Evolutionary conservation across 2,797 vertebrate species (phyloP).

Genomic region (Sarcophilus harrisii): DNA sequence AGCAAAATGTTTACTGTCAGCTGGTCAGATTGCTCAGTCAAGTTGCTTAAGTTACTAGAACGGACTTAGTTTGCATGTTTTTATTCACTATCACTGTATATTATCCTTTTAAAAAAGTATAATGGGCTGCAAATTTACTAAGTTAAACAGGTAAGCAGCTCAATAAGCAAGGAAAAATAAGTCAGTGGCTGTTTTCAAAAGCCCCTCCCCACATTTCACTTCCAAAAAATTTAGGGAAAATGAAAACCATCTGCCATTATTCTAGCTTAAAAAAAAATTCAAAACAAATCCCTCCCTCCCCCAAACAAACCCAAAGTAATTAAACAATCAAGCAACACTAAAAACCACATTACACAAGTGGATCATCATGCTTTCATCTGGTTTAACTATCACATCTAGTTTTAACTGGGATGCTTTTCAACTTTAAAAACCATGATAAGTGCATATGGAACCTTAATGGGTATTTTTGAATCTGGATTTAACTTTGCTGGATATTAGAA

Average conservation of each 20-base stretch:
- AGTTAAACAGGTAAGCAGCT: conserved; percentile 67
- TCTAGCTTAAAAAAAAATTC: conserved; percentile 87
- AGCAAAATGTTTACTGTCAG: conserved; percentile 78
- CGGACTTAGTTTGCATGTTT: conserved; percentile 66
- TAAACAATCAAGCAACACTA: conserved; percentile 88
- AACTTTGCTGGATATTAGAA: conserved; percentile 85
- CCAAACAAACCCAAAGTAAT: conserved; percentile 83
- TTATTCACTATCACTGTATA: conserved; percentile 70
- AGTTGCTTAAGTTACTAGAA: conserved; percentile 73
- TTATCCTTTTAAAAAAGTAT: conserved; percentile 75
- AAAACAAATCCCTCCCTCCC: conserved; percentile 76
- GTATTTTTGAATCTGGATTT: conserved; percentile 83
- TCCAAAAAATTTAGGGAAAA: conserved; percentile 80
- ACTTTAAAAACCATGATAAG: conserved; percentile 86
- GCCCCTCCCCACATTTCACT: conserved; percentile 77
- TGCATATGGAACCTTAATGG: conserved; percentile 84
- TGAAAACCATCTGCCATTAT: conserved; percentile 83
- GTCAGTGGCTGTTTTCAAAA: conserved; percentile 80
- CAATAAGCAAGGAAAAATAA: conserved; percentile 71
- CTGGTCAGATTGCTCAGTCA: conserved; percentile 78
- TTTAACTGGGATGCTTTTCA: conserved; percentile 88
- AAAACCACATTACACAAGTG: conserved; percentile 88
- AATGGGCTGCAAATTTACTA: conserved; percentile 74
- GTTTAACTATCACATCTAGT: conserved; percentile 86
- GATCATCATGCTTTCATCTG: conserved; percentile 89